Base-by-base conservation (phyloP, 2,113 vertebrate species). In the Cavia porcellus region DNA sequence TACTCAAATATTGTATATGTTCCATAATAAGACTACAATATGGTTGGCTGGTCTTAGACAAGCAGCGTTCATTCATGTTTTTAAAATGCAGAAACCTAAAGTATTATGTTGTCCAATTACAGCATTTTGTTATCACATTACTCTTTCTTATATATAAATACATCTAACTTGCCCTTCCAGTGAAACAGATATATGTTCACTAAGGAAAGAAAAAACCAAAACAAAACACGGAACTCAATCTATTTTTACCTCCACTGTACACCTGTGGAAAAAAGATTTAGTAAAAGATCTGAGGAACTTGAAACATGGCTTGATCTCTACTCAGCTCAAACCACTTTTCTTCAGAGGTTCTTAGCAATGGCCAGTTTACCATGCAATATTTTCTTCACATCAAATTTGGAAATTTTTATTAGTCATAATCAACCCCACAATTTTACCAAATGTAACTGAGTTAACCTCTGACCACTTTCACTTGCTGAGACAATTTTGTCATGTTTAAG, bases 281-380 rank as follows among this genome's bases (percentile, higher is more conserved):
- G 97, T 95, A 95, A 97, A 94, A 81, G 86, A 97, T 92, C 85
- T 80, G 89, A 97, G 95, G 92, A 97, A 81, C 77, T 42, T 88
- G 75, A 93, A 95, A 90, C 82, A 98, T 89, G 75, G 96, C 93
- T 97, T 98, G 97, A 98, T 97, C 75, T 93, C 86, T 82, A 97
- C 97, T 96, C 97, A 95, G 94, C 95, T 98, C 96, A 97, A 98
- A 97, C 84, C 98, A 95, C 96, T 96, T 98, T 98, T 97, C 96
- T 97, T 91, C 86, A 89, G 12, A 86, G 68, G 64, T 91, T 85
- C 95, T 97, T 97, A 96, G 98, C 85, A 96, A 96, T 90, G 84
- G 81, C 61, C 30, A 92, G 92, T 94, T 95, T 97, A 93, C 96
- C 80, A 89, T 70, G 96, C 59, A 91, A 86, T 81, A 82, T 97